These are phyloP conservation scores for Odontamblyopus rebecca DNA, from an alignment of 2,797 vertebrate genomes.

Conservation along the genomic window DNA sequence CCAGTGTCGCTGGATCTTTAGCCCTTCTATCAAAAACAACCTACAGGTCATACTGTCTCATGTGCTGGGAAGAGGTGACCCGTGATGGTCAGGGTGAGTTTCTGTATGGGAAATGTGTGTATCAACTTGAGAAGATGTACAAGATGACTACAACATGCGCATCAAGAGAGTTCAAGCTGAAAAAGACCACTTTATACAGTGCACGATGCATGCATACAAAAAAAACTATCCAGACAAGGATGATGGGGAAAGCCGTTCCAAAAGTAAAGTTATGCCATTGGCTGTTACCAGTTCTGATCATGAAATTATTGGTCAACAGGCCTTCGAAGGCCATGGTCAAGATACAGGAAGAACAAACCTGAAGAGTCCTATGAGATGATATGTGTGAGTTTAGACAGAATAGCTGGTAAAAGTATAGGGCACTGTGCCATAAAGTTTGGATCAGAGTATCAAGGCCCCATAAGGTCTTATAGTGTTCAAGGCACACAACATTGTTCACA, in stretches of 20 bases:
- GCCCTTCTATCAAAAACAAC: slow-evolving; percentile 65
- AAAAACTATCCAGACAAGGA: slow-evolving; percentile 63
- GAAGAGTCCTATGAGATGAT: slow-evolving; percentile 56
- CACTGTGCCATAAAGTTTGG: slow-evolving; percentile 36
- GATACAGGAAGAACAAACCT: slow-evolving; percentile 19
- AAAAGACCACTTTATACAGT: slow-evolving; percentile 71
- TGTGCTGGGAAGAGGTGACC: slow-evolving; percentile 71
- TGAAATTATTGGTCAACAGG: slow-evolving; percentile 24
- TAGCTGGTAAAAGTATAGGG: slow-evolving; percentile 45
- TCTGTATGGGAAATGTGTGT: slow-evolving; percentile 79
- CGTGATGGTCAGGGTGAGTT: slow-evolving; percentile 77
- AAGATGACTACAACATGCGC: slow-evolving; percentile 58
- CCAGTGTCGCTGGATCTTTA: slow-evolving; percentile 81
- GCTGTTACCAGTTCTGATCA: slow-evolving; percentile 45
- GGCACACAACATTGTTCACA: slow-evolving; percentile 42
- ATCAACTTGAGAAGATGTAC: slow-evolving; percentile 76
- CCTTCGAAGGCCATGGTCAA: slow-evolving; percentile 38
- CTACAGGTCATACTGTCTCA: slow-evolving; percentile 76
- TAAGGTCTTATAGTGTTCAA: slow-evolving; percentile 46
- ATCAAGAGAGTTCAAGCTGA: slow-evolving; percentile 71
- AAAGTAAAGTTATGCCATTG: slow-evolving; percentile 24
- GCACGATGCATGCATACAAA: slow-evolving; percentile 72
- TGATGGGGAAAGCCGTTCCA: slow-evolving; percentile 23
- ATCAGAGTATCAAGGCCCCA: slow-evolving; percentile 31
- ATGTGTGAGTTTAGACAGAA: slow-evolving; percentile 67